Evolutionary conservation across 2,113 vertebrate genomes (phyloP).

Genomic region (Empidonax traillii): DNA sequence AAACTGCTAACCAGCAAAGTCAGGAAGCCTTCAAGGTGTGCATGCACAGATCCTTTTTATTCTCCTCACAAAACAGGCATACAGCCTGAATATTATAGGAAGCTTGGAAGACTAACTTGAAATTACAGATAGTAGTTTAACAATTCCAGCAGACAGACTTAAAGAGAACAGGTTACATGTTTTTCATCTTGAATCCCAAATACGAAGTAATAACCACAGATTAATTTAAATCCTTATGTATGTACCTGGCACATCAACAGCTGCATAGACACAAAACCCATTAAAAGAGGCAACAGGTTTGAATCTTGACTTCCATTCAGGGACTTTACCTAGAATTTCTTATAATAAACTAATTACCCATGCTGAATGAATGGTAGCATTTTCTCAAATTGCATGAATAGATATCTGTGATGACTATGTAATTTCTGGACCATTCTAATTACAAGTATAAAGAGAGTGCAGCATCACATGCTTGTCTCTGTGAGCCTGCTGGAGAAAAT

Average conservation of each 20-base stretch:
- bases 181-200: not conserved
- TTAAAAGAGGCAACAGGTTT: not conserved
- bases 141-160: not conserved
- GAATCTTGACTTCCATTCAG: not conserved
- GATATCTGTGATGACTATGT: no score
- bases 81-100: not conserved
- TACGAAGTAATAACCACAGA: not conserved
- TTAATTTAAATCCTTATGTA: not conserved
- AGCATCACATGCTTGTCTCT: not conserved
- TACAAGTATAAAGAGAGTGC: not conserved
- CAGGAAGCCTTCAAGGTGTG: fast-evolving
- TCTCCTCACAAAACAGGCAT: not conserved
- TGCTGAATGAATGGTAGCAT: not conserved
- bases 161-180: not conserved
- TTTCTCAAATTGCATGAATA: not conserved
- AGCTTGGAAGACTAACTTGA: not conserved
- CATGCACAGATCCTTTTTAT: not conserved
- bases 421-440: not conserved
- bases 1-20: not conserved
- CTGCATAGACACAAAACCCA: not conserved
- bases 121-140: not conserved
- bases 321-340: not conserved
- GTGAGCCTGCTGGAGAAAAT: not conserved
- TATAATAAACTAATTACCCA: not conserved
- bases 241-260: not conserved